Evolutionary conservation across 2,888 invertebrate species (phyloP).

Genomic region (Pseudococcus viburni): DNA sequence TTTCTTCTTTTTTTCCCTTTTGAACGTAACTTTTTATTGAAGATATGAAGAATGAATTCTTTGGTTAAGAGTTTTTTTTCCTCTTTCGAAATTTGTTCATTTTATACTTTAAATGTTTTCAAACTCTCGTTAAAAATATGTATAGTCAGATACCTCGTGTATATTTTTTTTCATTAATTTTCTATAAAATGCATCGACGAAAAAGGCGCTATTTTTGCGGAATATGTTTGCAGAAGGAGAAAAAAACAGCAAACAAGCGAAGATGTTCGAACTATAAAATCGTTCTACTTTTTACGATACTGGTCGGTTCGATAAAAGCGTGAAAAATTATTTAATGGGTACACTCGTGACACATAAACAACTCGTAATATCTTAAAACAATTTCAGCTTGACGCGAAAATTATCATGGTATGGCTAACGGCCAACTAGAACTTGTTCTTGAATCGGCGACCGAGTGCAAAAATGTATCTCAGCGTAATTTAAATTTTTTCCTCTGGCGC

Average conservation of each 20-base stretch:
- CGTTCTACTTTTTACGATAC: not conserved
- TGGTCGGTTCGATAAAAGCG: conserved; percentile 8
- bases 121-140: not conserved
- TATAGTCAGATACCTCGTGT: not conserved
- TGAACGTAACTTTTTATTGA: not conserved
- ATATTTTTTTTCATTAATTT: conserved; percentile 6
- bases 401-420: conserved; percentile 41
- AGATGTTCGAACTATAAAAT: not conserved
- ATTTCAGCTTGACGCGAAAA: conserved; percentile 42
- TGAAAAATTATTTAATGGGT: conserved; percentile 45
- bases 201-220: not conserved
- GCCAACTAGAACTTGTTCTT: conserved; percentile 41
- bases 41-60: conserved; percentile 19
- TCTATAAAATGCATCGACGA: not conserved
- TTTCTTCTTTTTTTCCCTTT: not conserved
- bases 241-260: not conserved
- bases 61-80: not conserved
- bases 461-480: conserved; percentile 37
- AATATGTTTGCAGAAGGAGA: not conserved
- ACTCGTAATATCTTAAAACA: conserved; percentile 37
- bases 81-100: not conserved
- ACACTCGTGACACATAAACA: conserved; percentile 38
- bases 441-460: conserved; percentile 7
- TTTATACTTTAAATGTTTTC: not conserved
- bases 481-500: conserved; percentile 37